phyloP scores from a whole-genome alignment of 2,113 vertebrate genomes.

The Myocastor coypus region DNA sequence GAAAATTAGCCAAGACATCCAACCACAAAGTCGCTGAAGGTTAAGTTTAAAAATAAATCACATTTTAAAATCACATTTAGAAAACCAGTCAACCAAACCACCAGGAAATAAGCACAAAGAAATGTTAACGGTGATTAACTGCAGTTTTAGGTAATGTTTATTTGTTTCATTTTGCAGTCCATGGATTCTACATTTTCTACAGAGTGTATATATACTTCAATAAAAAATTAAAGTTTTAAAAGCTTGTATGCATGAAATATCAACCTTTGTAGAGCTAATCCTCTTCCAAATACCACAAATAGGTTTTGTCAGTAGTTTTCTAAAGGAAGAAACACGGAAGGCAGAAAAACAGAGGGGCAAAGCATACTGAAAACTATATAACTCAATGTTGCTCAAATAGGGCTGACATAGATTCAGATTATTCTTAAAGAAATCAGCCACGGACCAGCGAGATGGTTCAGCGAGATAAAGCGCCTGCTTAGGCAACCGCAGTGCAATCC shows the following conservation, averaged over 20 bases:
- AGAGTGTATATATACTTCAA: background rate
- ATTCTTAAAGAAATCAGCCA: background rate
- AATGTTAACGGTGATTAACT: conserved; percentile 18
- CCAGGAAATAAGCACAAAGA: background rate
- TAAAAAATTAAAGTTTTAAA: conserved; percentile 49
- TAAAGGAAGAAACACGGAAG: background rate
- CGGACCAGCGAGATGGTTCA: too few species aligned
- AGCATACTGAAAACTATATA: background rate
- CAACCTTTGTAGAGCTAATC: background rate
- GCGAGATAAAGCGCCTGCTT: too few species aligned
- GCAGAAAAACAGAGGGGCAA: background rate
- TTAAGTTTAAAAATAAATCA: background rate
- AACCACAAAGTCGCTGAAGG: background rate
- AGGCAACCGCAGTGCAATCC: too few species aligned
- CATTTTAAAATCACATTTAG: background rate
- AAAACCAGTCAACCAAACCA: conserved; percentile 24
- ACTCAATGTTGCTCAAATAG: background rate
- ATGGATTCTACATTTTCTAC: conserved; percentile 39
- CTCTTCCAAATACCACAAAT: conserved; percentile 15
- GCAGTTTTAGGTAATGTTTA: conserved; percentile 13
- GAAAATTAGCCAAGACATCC: conserved; percentile 37
- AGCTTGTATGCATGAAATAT: background rate
- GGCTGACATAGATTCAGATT: background rate
- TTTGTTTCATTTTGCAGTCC: background rate
- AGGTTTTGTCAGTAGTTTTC: conserved; percentile 4